Evolutionary conservation across 2,113 vertebrate genomes (phyloP), one percentile per base, ranked within the genome.

Genomic region (Clinocottus analis): DNA sequence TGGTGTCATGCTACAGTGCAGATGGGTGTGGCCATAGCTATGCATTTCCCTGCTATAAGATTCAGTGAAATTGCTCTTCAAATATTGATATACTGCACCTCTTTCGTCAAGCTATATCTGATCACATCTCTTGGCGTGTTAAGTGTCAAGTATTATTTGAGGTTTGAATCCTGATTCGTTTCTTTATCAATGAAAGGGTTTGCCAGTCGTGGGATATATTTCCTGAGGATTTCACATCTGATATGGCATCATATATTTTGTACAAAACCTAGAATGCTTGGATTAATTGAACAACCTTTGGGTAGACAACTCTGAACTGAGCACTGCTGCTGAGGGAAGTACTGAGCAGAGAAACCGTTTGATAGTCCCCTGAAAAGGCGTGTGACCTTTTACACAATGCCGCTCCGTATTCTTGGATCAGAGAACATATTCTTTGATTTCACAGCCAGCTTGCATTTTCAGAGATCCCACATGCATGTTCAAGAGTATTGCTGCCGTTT

Each of bases 351-450:
- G 43, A 80, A 72, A 69, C 58, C 3, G 0, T 51, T 74, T 77
- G 76, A 73, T 35, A 60, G 35, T 69, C 60, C 51, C 33, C 61
- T 59, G 63, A 68, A 43, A 23, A 3, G n/a, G 55, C 72, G 2
- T 65, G 61, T 89, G 84, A 92, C 79, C 82, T 88, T 88, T 92
- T 69, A 63, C 65, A 82, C 70, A 75, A 67, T 80, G 80, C 75
- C 56, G 53, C 68, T 66, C 74, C 64, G 58, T 71, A 62, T 79
- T 72, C 72, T 72, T 79, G 85, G 90, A 90, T 92, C 85, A 76
- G 39, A 83, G 85, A 87, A 76, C 91, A 68, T 80, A 71, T 69
- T 82, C 78, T 80, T n/a, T 90, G 66, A 88, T 86, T 87, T 92
- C 65, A 84, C 64, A 80, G 81, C 87, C 59, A 83, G 82, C 80